Evolutionary conservation across 2,113 vertebrate species (phyloP).

Genomic region (Collichthys lucidus): DNA sequence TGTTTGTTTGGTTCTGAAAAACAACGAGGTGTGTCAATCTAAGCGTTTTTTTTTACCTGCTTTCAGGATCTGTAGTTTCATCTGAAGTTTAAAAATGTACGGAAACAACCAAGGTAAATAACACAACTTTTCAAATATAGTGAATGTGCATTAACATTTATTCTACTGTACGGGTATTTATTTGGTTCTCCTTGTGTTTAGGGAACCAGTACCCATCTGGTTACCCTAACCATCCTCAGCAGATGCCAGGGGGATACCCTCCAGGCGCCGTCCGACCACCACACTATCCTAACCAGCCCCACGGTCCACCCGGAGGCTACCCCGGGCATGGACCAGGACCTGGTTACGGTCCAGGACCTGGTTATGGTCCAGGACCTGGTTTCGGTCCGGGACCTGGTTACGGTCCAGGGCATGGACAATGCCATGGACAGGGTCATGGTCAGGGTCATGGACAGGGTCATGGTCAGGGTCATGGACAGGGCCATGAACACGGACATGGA

Average conservation of each 20-base stretch:
- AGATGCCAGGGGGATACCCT: slow-evolving; percentile 50
- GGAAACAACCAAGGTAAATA: slow-evolving; percentile 76
- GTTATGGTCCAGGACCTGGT: not conserved
- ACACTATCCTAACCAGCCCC: slow-evolving; percentile 50
- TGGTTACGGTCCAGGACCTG: slow-evolving; percentile 28
- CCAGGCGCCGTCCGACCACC: slow-evolving; percentile 37
- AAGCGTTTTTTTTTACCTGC: not conserved
- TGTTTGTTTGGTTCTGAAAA: no score
- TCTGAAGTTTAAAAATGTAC: slow-evolving; percentile 59
- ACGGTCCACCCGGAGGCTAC: slow-evolving; percentile 19
- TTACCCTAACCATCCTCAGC: slow-evolving; percentile 44
- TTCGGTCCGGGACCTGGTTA: no score
- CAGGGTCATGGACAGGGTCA: not conserved
- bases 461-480: slow-evolving; percentile 7
- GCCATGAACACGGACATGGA: not conserved
- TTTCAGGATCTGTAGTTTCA: slow-evolving; percentile 23
- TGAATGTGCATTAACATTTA: not conserved
- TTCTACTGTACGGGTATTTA: not conserved
- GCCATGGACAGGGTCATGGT: not conserved
- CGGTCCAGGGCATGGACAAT: fast-evolving
- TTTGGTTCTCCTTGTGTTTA: not conserved
- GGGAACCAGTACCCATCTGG: slow-evolving; percentile 67
- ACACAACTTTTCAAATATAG: not conserved
- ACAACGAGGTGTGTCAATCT: no score
- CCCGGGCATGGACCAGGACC: slow-evolving; percentile 21